These are phyloP conservation scores for Tolypeutes matacus DNA, from an alignment of 2,797 vertebrate species.

Conservation along the genomic window DNA sequence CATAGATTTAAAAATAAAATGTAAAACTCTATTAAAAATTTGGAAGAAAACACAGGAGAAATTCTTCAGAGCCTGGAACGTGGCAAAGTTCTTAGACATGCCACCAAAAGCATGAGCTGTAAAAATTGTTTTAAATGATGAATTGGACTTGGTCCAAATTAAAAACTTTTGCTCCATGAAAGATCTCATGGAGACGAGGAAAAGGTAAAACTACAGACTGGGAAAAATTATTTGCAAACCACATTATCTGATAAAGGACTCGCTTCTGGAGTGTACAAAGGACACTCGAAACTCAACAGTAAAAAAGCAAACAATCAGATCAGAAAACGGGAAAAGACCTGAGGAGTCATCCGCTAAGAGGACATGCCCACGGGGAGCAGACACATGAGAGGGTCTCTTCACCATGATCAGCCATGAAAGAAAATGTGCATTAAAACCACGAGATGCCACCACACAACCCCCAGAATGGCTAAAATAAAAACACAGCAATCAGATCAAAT, in stretches of 20 bases:
- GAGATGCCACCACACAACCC: accelerated
- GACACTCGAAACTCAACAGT: accelerated
- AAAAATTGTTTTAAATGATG: background rate
- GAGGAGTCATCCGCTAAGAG: accelerated
- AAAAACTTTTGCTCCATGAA: background rate
- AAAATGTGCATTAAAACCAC: accelerated
- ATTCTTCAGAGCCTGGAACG: no score
- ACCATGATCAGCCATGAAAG: accelerated
- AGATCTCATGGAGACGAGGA: no score
- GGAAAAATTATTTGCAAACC: background rate
- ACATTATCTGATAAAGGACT: no score
- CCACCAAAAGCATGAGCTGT: background rate
- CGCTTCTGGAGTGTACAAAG: accelerated
- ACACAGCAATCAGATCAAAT: background rate
- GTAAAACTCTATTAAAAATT: no score
- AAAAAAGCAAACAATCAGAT: no score
- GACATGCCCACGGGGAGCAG: accelerated
- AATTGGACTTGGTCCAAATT: background rate
- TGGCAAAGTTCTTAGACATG: no score
- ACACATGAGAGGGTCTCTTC: accelerated
- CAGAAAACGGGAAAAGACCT: no score
- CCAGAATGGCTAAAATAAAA: no score
- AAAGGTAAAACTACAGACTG: no score
- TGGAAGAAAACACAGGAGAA: no score
- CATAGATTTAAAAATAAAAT: background rate